Percentiles rank a stretch among this genome's conserved stretches.
Evolutionary conservation across 2,113 vertebrate species (phyloP).

Genomic region (Nettapus auritus): DNA sequence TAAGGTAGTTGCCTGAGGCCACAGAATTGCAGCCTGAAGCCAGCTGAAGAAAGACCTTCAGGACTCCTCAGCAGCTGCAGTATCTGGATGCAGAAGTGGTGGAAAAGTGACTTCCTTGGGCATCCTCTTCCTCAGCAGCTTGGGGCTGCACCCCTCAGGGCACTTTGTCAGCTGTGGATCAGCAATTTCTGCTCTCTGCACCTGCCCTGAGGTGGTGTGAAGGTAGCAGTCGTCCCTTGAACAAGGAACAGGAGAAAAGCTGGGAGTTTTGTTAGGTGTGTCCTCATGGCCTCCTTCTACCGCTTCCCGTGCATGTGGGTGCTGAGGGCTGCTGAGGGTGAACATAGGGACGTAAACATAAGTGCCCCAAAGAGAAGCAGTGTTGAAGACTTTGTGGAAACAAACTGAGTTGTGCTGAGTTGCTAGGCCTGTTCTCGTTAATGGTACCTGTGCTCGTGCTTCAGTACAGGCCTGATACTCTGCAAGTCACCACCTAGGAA

Average conservation of each 20-base stretch:
- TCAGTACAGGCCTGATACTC: background rate
- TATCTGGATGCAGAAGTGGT: background rate
- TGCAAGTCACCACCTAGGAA: background rate
- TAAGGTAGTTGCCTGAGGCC: background rate
- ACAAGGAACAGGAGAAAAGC: background rate
- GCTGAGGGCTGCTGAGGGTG: background rate
- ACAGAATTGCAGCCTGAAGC: background rate
- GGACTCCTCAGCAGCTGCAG: background rate
- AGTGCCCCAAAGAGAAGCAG: background rate
- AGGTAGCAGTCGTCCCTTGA: background rate
- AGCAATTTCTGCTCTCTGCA: background rate
- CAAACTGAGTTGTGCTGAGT: background rate
- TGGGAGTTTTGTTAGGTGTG: background rate
- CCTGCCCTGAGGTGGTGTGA: background rate
- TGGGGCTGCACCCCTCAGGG: accelerated
- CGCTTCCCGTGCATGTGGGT: background rate
- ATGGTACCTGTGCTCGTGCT: accelerated
- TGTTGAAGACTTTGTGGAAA: background rate
- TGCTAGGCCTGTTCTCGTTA: background rate
- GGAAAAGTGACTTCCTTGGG: background rate
- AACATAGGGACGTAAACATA: background rate
- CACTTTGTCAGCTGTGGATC: background rate
- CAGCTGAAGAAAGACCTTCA: background rate
- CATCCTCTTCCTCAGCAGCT: background rate
- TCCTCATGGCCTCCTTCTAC: background rate